A percentile compares a stretch with the other conserved stretches of the same genome.
Conservation (phyloP, 2,797 vertebrate species). For the Tympanoctomys barrerae region DNA sequence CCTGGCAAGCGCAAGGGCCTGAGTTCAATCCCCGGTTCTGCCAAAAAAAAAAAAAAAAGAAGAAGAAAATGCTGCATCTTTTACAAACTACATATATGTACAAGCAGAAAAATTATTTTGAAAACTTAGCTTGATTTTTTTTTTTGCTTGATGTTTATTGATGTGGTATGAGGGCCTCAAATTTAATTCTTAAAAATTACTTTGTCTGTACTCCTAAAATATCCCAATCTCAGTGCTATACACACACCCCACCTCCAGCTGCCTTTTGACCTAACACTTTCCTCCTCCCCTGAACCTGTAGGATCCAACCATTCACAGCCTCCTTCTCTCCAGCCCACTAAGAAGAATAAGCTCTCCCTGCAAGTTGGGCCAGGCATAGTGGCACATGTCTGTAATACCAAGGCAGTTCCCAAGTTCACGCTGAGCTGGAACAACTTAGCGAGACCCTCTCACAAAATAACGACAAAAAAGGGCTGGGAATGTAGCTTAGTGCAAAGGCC, state of each 20-base stretch:
- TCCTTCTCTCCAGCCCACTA: neutral
- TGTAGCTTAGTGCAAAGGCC: neutral
- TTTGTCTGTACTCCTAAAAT: neutral
- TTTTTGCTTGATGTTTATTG: neutral
- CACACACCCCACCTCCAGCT: neutral
- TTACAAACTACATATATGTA: neutral
- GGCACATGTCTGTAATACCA: neutral
- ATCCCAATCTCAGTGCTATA: neutral
- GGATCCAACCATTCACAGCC: neutral
- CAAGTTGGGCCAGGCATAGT: neutral
- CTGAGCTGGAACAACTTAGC: neutral
- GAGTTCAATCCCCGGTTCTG: too few relatives aligned
- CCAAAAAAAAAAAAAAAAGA: too few relatives aligned
- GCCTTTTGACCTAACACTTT: neutral
- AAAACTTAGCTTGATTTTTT: neutral
- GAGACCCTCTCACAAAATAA: neutral
- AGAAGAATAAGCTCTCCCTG: neutral
- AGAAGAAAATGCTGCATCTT: conserved; percentile 16
- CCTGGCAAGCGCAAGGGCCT: too few relatives aligned
- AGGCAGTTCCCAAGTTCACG: neutral
- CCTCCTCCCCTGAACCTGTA: neutral
- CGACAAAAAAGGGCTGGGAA: neutral
- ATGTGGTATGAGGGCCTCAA: neutral
- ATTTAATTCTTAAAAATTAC: neutral
- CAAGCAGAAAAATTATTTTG: conserved; percentile 7